These are phyloP conservation scores for Caenorhabditis sp. DNA, from an alignment of 2,888 invertebrate genomes.

Conservation along the genomic window DNA sequence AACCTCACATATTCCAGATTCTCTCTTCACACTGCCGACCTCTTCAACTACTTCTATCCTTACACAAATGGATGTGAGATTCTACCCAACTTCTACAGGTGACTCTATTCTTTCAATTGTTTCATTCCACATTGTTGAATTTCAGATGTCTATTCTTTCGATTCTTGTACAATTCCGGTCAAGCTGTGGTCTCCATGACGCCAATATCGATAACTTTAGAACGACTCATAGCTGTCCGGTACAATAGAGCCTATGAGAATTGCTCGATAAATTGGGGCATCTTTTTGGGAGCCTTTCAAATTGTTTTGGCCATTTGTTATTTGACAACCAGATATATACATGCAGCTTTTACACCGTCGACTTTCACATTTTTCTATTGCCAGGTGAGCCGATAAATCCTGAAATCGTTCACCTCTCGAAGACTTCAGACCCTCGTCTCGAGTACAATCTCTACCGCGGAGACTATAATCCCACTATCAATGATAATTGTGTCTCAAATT, in stretches of 20 bases:
- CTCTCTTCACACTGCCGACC: conserved; percentile 38
- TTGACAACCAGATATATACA: conserved; percentile 42
- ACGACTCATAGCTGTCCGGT: conserved; percentile 28
- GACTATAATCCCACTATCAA: conserved; percentile 23
- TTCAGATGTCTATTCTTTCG: conserved; percentile 51
- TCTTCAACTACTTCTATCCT: conserved; percentile 40
- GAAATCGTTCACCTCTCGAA: background rate
- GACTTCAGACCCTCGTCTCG: conserved; percentile 20
- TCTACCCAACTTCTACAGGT: conserved; percentile 53
- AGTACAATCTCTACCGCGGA: conserved; percentile 33
- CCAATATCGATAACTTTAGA: conserved; percentile 41
- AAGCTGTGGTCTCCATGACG: conserved; percentile 39
- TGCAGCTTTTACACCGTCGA: conserved; percentile 31
- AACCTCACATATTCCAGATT: conserved; percentile 35
- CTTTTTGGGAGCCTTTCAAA: conserved; percentile 21
- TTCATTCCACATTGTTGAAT: background rate
- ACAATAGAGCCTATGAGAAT: conserved; percentile 44
- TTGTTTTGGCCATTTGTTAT: conserved; percentile 22
- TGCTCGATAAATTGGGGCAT: conserved; percentile 35
- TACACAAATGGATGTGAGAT: conserved; percentile 32
- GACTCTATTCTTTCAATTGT: background rate
- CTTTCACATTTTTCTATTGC: conserved; percentile 45
- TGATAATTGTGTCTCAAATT: conserved; percentile 22
- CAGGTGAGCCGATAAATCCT: conserved; percentile 1
- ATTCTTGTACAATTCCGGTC: conserved; percentile 38